Evolutionary conservation across 2,113 vertebrate species (phyloP), one percentile per base, ranked within the genome.

Genomic region (Rostratula benghalensis): DNA sequence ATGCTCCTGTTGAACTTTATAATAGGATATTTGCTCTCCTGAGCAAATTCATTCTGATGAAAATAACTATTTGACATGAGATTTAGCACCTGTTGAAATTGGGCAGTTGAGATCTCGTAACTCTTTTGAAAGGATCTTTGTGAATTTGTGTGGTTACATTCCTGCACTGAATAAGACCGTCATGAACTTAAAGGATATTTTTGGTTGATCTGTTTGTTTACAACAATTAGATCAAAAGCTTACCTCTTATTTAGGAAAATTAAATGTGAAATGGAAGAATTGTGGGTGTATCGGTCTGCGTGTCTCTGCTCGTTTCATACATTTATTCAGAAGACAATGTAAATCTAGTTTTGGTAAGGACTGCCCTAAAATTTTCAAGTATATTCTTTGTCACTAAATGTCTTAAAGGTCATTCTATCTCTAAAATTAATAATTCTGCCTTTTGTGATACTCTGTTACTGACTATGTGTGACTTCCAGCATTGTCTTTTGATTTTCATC

Each of bases 281-380:
- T 16, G 4, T 0, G 1, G 51, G 31, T 4, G 2, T 78, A 48
- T 61, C 30, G 39, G 15, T 57, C 16, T 53, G 24, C 4, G 0
- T 48, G 48, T 65, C 33, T 61, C 22, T 50, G 11, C 22, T 90
- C 41, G 33, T 70, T 86, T 64, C 8, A 24, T 80, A 54, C 3
- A 63, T 79, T 94, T 88, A 64, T 83, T 89, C 39, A 48, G 57
- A 90, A 86, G 35, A 37, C 9, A 30, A 17, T 76, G 21, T 73
- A 90, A 83, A 90, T 4, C 13, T 79, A 9, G 10, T 80, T 90
- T 90, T 69, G 23, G 6, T 57, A 70, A 83, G 27, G 5, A 19
- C 9, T 48, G 5, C 9, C 21, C 48, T 51, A 35, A 48, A 45
- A 45, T 46, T 68, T 83, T 85, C 17, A 71, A 71, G 45, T 21